These are phyloP conservation scores for Danionella cerebrum DNA, from an alignment of 2,113 vertebrate species.

Conservation along the genomic window DNA sequence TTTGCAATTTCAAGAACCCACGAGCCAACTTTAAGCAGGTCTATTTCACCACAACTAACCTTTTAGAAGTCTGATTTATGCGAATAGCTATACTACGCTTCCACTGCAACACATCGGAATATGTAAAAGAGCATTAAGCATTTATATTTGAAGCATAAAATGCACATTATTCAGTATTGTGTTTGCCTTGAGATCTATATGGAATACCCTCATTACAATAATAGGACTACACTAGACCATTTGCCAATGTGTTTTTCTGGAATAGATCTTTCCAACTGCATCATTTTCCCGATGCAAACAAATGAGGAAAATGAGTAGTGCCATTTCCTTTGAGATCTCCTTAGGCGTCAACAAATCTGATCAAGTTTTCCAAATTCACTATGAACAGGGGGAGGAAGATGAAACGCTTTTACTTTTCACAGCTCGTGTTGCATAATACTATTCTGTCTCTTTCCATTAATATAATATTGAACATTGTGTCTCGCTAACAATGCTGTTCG, in stretches of 20 bases:
- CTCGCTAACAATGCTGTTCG: not conserved
- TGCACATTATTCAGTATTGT: not conserved
- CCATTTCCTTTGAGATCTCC: slow-evolving; percentile 10
- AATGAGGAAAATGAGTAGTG: not conserved
- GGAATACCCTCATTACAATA: slow-evolving; percentile 10
- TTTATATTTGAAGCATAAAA: not conserved
- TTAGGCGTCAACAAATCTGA: slow-evolving; percentile 17
- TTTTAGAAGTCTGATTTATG: slow-evolving; percentile 16
- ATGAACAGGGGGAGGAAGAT: not conserved
- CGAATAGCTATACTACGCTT: not conserved
- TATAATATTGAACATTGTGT: not conserved
- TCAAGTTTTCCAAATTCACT: slow-evolving; percentile 4
- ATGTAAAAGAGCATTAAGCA: not conserved
- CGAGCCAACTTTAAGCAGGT: slow-evolving; percentile 1
- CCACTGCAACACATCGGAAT: slow-evolving; percentile 5
- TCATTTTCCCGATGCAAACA: not conserved
- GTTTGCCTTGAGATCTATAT: not conserved
- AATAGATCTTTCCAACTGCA: not conserved
- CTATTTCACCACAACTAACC: not conserved
- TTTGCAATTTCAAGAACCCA: slow-evolving; percentile 21
- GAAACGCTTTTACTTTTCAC: not conserved
- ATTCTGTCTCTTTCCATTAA: not conserved
- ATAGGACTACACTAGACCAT: not conserved
- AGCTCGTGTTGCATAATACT: slow-evolving; percentile 6
- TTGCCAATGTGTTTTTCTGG: not conserved